Conservation (phyloP, 2,797 vertebrate genomes). For the Sebastes steindachneri region DNA sequence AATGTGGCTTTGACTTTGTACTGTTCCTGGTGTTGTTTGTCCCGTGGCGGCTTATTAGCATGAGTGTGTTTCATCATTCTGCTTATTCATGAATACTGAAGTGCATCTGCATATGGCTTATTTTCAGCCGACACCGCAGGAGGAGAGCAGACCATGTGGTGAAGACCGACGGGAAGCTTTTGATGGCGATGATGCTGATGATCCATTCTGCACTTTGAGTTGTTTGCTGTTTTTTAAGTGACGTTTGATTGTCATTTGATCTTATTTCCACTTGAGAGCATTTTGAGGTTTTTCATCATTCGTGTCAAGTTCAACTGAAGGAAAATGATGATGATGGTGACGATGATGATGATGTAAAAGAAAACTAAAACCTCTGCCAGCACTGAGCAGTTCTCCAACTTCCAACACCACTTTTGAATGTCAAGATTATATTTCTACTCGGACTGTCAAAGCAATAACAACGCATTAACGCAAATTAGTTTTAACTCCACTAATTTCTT, state of each 20-base stretch:
- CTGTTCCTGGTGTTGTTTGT: slow-evolving; percentile 32
- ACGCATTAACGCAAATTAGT: no score
- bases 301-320: neutral
- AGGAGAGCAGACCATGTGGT: neutral
- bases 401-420: neutral
- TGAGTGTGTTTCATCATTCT: slow-evolving; percentile 44
- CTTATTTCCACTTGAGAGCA: neutral
- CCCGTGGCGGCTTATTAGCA: slow-evolving; percentile 58
- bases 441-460: no score
- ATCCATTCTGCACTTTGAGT: neutral
- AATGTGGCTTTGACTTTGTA: slow-evolving; percentile 16
- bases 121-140: slow-evolving; percentile 15
- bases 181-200: neutral
- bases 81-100: slow-evolving; percentile 54
- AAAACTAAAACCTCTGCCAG: neutral
- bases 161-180: neutral
- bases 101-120: slow-evolving; percentile 29
- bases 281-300: neutral
- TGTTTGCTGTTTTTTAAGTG: neutral
- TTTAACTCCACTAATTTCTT: no score
- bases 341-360: neutral
- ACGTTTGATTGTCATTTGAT: neutral
- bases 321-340: neutral
- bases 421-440: neutral
- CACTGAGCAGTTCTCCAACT: neutral